phyloP scores from a whole-genome alignment of 1,140 invertebrate genomes.

The Anoplolepis gracilipes region DNA sequence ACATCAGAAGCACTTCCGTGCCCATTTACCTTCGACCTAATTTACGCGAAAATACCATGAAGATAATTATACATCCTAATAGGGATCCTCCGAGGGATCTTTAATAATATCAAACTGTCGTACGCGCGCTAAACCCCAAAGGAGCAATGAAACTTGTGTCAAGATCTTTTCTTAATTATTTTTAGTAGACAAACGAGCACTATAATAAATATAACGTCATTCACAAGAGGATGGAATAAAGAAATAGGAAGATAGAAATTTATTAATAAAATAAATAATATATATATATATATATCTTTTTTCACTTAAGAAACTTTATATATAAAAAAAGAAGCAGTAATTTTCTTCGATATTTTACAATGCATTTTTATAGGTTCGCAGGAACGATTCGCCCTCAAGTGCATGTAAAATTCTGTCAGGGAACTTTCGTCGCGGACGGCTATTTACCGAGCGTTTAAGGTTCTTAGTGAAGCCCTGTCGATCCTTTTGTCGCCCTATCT shows the following conservation, averaged over 20 bases:
- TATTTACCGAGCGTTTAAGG: slow-evolving; percentile 22
- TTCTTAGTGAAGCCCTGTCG: neutral
- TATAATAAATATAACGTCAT: neutral
- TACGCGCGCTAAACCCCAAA: neutral
- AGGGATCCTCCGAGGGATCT: neutral
- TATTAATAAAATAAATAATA: neutral
- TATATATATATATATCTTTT: too few relatives aligned
- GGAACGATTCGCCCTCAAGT: neutral
- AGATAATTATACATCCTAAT: slow-evolving; percentile 36
- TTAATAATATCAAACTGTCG: neutral
- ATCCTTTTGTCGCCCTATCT: slow-evolving; percentile 52
- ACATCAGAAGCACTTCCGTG: slow-evolving; percentile 44
- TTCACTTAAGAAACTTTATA: too few relatives aligned
- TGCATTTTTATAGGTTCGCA: neutral
- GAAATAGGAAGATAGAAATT: neutral
- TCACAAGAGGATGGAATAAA: neutral
- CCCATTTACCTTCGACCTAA: slow-evolving; percentile 24
- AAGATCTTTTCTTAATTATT: neutral
- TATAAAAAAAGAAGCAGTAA: neutral
- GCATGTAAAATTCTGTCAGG: slow-evolving; percentile 31
- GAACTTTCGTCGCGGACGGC: slow-evolving; percentile 34
- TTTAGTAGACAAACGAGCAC: neutral
- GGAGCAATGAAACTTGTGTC: neutral
- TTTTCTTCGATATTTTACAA: neutral
- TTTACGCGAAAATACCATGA: slow-evolving; percentile 27